phyloP scores from a whole-genome alignment of 2,888 invertebrate genomes.

The Trichopoda pennipes region DNA sequence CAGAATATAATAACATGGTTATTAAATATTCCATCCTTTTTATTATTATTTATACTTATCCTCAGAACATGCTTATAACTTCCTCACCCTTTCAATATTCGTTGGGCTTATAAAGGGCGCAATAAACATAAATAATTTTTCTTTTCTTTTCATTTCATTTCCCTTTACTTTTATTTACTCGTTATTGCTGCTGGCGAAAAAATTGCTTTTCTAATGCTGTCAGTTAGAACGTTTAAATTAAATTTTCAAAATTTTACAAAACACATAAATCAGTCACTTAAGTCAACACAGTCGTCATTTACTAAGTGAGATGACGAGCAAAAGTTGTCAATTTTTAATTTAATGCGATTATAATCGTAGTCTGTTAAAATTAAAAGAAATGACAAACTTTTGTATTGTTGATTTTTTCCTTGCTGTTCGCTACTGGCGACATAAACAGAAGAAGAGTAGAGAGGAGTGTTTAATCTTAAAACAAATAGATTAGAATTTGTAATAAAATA shows the following conservation, averaged over 20 bases:
- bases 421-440: neutral
- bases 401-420: conserved; percentile 3
- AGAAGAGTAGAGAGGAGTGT: conserved; percentile 57
- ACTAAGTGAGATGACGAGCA: conserved; percentile 62
- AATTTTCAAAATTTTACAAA: conserved; percentile 72
- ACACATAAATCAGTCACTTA: neutral
- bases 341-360: conserved; percentile 62
- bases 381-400: conserved; percentile 52
- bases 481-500: conserved; percentile 44
- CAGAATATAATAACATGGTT: conserved; percentile 49
- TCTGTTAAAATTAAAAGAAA: conserved; percentile 19
- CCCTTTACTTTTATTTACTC: conserved; percentile 72
- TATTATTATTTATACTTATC: conserved; percentile 19
- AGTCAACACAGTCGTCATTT: conserved; percentile 26
- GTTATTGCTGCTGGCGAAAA: conserved; percentile 74
- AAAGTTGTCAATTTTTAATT: conserved; percentile 49
- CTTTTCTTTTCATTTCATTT: conserved; percentile 23
- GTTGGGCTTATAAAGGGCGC: neutral
- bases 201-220: conserved; percentile 71
- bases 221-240: conserved; percentile 78
- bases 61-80: conserved; percentile 48
- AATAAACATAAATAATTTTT: conserved; percentile 39
- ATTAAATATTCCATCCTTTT: conserved; percentile 21
- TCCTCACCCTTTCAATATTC: conserved; percentile 6
- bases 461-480: conserved; percentile 67